Evolutionary conservation across 2,113 vertebrate species (phyloP), one percentile per base, ranked within the genome.

Genomic region (Quiscalus mexicanus): DNA sequence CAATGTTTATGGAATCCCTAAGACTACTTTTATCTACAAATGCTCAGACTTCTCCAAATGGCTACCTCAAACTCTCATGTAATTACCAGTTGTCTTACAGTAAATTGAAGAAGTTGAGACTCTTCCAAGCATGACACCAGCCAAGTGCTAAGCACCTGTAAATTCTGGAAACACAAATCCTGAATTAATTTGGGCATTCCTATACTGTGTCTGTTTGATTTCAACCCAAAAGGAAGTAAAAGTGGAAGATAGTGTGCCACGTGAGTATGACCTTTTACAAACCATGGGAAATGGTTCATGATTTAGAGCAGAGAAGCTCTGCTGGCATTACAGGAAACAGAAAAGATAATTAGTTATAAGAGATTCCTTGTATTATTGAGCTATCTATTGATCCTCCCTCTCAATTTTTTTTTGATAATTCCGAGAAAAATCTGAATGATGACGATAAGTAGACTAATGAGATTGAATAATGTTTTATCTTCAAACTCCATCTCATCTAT

Each of bases 71-170:
- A 87, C 41, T 45, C 64, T 86, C 41, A 94, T 12, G 16, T 45
- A 86, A 95, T 88, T 89, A 84, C 15, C 47, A 83, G 59, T 50
- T 37, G 27, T 55, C 79, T 80, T 87, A 80, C 17, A 73, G 47
- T 76, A 90, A 95, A 76, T 28, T 69, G 70, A 95, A 82, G 62
- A 84, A 96, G 52, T n/a, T 65, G 69, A 91, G 39, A 95, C 37
- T 85, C n/a, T 67, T 60, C 37, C 79, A 95, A 93, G 68, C 45
- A 87, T n/a, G 52, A 95, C 76, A 90, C n/a, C 33, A 90, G 77
- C 12, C 92, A 95, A 95, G 82, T 81, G 70, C 44, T 94, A 76
- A 87, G 94, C 89, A 95, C 31, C 71, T 88, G 42, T 55, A 94
- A 89, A 87, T 62, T 85, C 56, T 74, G 67, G 35, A 81, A 87